Base-by-base conservation (phyloP, 2,113 vertebrate genomes). In the Zosterops hypoxanthus region DNA sequence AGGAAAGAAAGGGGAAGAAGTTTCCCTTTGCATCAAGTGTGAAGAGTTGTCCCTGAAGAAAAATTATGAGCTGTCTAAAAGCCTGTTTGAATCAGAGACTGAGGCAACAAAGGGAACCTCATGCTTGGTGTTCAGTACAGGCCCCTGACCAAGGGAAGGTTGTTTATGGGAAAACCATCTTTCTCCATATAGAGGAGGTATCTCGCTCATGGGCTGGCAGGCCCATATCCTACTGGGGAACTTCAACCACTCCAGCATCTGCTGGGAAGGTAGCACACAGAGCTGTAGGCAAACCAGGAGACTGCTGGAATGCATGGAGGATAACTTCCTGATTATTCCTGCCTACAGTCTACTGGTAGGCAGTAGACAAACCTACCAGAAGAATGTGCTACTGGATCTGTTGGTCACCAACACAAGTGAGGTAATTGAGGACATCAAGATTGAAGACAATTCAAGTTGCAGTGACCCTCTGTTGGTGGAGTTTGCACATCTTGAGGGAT, bases 181-280 rank as follows among this genome's bases (percentile, higher is more conserved):
- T 47, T 23, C 41, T 29, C 33, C 9, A 25, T 7, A 9, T 5
- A 49, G 17, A 80, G 18, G 14, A 64, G 9, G 3, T 19, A 34
- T 42, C 9, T 8, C 0, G 0, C 13, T 63, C 2, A 0, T 12
- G 46, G n/a, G 29, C 25, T 47, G 23, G 0, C 25, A 64, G 29
- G 41, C 29, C 41, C 19, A 28, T 39, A 26, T 29, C 75, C 41
- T 71, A 42, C 14, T 53, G 18, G 15, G 9, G 18, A 3, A 21
- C 29, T 49, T 71, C 34, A 71, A 34, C 7, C 25, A 17, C 61
- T 29, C 5, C 5, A 29, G 36, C 8, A 63, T 17, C 29, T 39
- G 17, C n/a, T 34, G 16, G 8, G 7, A 46, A 55, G 41, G 24
- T 9, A 70, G n/a, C 11, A 34, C 20, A 47, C 16, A 31, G 31